phyloP scores from a whole-genome alignment of 2,888 invertebrate species.

The Lasioglossum figueresi region DNA sequence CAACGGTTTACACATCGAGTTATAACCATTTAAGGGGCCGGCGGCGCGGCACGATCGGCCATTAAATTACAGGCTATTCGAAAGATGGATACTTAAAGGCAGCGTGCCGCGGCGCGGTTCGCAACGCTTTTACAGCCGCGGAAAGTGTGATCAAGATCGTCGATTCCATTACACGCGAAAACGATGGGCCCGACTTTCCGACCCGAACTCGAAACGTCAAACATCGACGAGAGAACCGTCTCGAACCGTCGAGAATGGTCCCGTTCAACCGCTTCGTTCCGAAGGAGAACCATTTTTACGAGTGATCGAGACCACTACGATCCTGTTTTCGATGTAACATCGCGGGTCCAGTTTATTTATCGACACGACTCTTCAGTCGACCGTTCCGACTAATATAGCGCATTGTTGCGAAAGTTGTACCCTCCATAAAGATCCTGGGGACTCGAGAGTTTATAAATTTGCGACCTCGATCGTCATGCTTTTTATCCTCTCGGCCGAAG shows the following conservation, averaged over 20 bases:
- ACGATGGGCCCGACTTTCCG: not conserved
- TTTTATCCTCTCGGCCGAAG: not conserved
- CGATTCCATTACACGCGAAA: constrained; percentile 22
- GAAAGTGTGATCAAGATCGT: constrained; percentile 44
- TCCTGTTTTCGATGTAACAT: not conserved
- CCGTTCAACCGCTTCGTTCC: constrained; percentile 35
- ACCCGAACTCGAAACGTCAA: not conserved
- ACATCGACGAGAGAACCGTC: not conserved
- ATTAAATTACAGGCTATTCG: constrained; percentile 51
- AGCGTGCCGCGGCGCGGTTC: constrained; percentile 7
- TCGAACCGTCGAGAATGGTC: constrained; percentile 45
- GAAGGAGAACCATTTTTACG: constrained; percentile 34
- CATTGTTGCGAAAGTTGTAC: not conserved
- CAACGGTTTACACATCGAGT: constrained; percentile 47
- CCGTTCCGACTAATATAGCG: not conserved
- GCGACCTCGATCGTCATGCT: not conserved
- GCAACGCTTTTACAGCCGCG: constrained; percentile 38
- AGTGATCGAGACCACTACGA: not conserved
- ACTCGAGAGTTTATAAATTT: constrained; percentile 7
- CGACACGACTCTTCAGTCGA: constrained; percentile 5
- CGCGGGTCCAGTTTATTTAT: constrained; percentile 17
- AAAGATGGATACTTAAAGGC: constrained; percentile 55
- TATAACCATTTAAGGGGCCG: constrained; percentile 54
- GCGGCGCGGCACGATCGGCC: constrained; percentile 36
- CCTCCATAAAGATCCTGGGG: not conserved